phyloP scores from a whole-genome alignment of 92 coral and sea anemone species.

The Anthopleura xanthogrammica region DNA sequence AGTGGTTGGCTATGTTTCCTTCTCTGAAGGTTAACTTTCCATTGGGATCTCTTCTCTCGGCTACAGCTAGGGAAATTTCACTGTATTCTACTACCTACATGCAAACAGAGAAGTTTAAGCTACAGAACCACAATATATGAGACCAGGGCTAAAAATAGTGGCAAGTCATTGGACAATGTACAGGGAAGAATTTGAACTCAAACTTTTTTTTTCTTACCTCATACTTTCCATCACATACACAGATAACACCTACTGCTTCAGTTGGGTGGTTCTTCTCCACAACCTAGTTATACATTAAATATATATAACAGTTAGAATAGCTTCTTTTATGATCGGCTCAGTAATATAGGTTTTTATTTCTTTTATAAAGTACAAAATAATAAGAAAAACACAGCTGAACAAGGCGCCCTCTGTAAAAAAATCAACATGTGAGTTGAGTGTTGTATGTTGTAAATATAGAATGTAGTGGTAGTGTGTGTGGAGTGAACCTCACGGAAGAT shows the following conservation, averaged over 20 bases:
- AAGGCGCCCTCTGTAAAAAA: too few species aligned
- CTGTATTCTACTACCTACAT: slow-evolving; percentile 96
- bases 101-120: too few species aligned
- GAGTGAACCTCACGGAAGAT: too few species aligned
- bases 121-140: neutral
- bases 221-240: slow-evolving; percentile 79
- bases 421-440: too few species aligned
- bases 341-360: too few species aligned
- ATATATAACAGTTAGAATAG: neutral
- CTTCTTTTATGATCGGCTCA: neutral
- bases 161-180: neutral
- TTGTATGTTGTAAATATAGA: too few species aligned
- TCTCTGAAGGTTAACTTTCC: slow-evolving; percentile 89
- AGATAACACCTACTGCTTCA: slow-evolving; percentile 87
- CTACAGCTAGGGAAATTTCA: slow-evolving; percentile 77
- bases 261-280: slow-evolving; percentile 75
- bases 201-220: slow-evolving; percentile 51
- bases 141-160: neutral
- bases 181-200: too few species aligned
- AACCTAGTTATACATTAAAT: slow-evolving; percentile 49
- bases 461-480: too few species aligned
- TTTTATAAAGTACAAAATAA: too few species aligned
- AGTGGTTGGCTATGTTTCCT: slow-evolving; percentile 90
- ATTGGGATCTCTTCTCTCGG: slow-evolving; percentile 70
- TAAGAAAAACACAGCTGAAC: too few species aligned